Percentiles rank a stretch among this genome's conserved stretches.
phyloP scores from a whole-genome alignment of 2,888 invertebrate species.

The Nycteola revayana region DNA sequence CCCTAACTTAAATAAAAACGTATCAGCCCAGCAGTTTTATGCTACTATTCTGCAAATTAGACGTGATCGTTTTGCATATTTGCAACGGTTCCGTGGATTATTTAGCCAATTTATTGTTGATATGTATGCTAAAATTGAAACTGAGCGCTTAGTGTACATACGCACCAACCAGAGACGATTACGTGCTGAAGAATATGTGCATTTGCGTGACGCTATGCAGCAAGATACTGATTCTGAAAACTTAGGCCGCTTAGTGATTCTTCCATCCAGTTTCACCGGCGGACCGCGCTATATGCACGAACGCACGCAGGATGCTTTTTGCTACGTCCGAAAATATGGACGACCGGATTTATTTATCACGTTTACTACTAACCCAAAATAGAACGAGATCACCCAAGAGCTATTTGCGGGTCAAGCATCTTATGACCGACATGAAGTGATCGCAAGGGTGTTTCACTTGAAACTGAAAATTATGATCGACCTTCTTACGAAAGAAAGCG shows the following conservation, averaged over 20 bases:
- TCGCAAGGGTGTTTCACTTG: constrained; percentile 8
- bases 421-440: constrained; percentile 36
- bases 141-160: not conserved
- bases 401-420: constrained; percentile 22
- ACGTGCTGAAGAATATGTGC: not conserved
- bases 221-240: not conserved
- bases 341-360: constrained; percentile 30
- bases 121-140: not conserved
- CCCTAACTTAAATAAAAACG: constrained; percentile 1
- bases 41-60: not conserved
- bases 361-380: constrained; percentile 32
- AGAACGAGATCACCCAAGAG: constrained; percentile 29
- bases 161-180: not conserved
- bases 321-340: constrained; percentile 30
- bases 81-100: not conserved
- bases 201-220: not conserved
- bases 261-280: constrained; percentile 7
- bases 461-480: constrained; percentile 6
- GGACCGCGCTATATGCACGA: constrained; percentile 9
- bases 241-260: not conserved
- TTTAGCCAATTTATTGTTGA: not conserved
- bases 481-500: constrained; percentile 7
- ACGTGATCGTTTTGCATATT: not conserved
- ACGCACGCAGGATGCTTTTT: constrained; percentile 27
- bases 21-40: not conserved